Conservation (phyloP, 35 echinoderm and acorn worm species). For the Lytechinus pictus region DNA sequence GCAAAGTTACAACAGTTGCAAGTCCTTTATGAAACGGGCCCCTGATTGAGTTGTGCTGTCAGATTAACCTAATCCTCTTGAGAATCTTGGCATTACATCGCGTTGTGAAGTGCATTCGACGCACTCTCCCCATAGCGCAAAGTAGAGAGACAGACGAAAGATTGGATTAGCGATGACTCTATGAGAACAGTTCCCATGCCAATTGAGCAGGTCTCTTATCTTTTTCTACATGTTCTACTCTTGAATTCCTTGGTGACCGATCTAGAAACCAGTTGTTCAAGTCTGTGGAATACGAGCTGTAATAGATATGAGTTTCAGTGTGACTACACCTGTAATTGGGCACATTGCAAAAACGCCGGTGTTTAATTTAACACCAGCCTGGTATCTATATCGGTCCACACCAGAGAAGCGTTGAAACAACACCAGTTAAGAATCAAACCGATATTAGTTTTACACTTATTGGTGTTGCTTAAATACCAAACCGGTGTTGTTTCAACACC, state of each 20-base stretch:
- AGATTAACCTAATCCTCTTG: not conserved
- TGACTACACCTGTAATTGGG: not conserved
- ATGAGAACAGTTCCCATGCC: not conserved
- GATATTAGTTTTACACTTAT: no score
- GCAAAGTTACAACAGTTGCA: no score
- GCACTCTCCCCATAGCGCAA: not conserved
- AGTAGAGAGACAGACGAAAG: not conserved
- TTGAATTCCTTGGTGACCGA: not conserved
- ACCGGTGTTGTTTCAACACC: no score
- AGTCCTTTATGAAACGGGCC: no score
- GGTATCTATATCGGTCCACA: no score
- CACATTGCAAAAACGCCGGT: no score
- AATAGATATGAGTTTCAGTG: not conserved
- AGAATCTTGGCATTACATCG: not conserved
- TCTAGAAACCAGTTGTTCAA: not conserved
- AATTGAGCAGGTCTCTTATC: not conserved
- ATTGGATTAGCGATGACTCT: not conserved
- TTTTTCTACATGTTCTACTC: not conserved
- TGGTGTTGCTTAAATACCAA: no score
- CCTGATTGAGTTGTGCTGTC: not conserved
- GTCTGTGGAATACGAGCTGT: not conserved
- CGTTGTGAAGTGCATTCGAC: not conserved
- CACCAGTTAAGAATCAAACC: no score
- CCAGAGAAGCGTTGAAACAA: no score
- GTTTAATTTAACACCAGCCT: no score